Evolutionary conservation across 23 tunicate species (phyloP), one percentile per base, ranked within the genome.

Genomic region (Styela clava): DNA sequence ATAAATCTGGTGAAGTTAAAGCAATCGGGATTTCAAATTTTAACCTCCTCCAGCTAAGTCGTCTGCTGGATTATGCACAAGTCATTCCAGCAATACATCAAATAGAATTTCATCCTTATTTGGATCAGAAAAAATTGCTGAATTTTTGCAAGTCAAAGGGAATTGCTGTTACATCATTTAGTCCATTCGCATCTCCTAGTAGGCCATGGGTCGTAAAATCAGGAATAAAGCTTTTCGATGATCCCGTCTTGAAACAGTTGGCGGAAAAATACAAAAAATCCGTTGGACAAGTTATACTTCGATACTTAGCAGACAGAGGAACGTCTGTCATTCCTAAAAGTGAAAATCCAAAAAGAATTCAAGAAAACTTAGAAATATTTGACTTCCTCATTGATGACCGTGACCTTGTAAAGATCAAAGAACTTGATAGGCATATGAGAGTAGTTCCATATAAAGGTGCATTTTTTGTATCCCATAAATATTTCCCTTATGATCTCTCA

Each of bases 31-130:
- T 92, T 31, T 86, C 92, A 20, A 92, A 92, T 78, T 92, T 92
- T 80, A 87, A 92, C 52, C 30, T 80, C 24, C 74, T 37, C 69
- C 97, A 92, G 74, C 34, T 87, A 2, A 87, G 72, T n/a, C 78
- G 87, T n/a, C 19, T 92, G 34, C 3, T 92, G 1, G 74, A 79
- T 21, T 74, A 83, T 33, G 35, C 86, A 36, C 51, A 73, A 0
- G 83, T 94, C 31, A 74, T 81, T 2, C 98, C 98, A n/a, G 86
- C 89, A 24, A 82, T 88, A 34, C 85, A 94, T 78, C 98, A 94
- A 69, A 84, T 87, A 21, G 98, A 94, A 82, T 32, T 64, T 36
- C 94, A 94, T 51, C 98, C 94, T 16, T 90, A 79, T 73, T 30
- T 80, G 20, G 73, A 34, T n/a, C 85, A 91, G 36, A 71, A 69